Evolutionary conservation across 2,888 invertebrate species (phyloP).

Genomic region (Rhorus exstirpatorius): DNA sequence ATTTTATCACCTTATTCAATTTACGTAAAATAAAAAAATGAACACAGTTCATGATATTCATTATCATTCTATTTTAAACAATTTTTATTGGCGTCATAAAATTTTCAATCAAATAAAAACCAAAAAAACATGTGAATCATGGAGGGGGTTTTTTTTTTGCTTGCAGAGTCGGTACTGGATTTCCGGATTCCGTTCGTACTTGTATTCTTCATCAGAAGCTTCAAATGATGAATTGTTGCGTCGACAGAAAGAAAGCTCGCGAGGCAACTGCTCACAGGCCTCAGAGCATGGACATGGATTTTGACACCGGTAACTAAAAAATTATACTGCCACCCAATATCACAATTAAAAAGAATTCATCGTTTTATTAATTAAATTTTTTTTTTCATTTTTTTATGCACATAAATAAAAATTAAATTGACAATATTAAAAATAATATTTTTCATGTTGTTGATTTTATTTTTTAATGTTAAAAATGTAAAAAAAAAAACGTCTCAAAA

Average conservation of each 20-base stretch:
- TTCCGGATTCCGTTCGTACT: constrained; percentile 93
- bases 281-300: constrained; percentile 78
- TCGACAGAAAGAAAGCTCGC: constrained; percentile 88
- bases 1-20: background rate
- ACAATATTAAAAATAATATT: too few species aligned
- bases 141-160: constrained; percentile 72
- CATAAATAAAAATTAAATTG: too few species aligned
- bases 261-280: constrained; percentile 85
- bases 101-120: too few species aligned
- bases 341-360: background rate
- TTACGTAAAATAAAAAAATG: too few species aligned
- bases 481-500: too few species aligned
- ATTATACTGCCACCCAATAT: background rate
- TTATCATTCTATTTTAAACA: too few species aligned
- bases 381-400: background rate
- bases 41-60: too few species aligned
- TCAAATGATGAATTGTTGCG: constrained; percentile 94
- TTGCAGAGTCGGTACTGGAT: constrained; percentile 92
- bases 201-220: constrained; percentile 98
- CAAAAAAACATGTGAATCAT: background rate
- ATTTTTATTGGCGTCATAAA: too few species aligned
- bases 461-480: too few species aligned
- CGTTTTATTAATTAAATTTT: constrained; percentile 4
- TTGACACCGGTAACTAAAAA: constrained; percentile 79
- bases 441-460: too few species aligned